phyloP scores from a whole-genome alignment of 2,113 vertebrate species.

The Mus musculus region GRCm39 chr16:59968501-59969000 shows the following conservation, averaged over 20 bases:
- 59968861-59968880: too few relatives aligned
- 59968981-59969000: neutral
- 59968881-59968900: neutral
- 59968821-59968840: neutral
- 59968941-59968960: neutral
- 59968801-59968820: neutral
- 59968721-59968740: neutral
- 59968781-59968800: neutral
- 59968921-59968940: neutral
- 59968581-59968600: too few relatives aligned
- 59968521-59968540: too few relatives aligned
- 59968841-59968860: neutral
- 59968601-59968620: too few relatives aligned
- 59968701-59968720: neutral
- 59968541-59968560: too few relatives aligned
- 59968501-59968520: neutral
- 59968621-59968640: too few relatives aligned
- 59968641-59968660: too few relatives aligned
- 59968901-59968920: neutral
- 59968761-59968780: too few relatives aligned
- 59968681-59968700: neutral
- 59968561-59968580: too few relatives aligned
- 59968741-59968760: neutral
- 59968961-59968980: neutral
- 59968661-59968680: neutral